Evolutionary conservation across 2,113 vertebrate species (phyloP), one percentile per base, ranked within the genome.

Genomic region (Mugil cephalus): DNA sequence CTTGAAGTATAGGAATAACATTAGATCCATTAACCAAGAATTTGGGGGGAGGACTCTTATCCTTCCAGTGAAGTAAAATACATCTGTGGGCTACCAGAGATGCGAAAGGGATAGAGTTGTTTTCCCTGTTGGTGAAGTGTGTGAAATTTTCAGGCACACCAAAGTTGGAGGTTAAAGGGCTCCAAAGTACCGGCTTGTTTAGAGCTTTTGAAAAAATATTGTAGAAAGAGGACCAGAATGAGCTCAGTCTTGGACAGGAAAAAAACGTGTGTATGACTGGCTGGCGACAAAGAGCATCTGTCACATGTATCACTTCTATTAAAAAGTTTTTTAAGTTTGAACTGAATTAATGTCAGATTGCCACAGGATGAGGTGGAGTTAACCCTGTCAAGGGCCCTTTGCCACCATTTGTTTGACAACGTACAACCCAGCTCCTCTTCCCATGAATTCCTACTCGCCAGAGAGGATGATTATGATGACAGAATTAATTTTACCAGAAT

Each of bases 181-280:
- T 36, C 17, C 0, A 0, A 21, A 15, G 5, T 14, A 53, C 13
- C 8, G 24, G 24, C 35, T 15, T 47, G n/a, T 48, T 48, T 36
- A 35, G 10, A 62, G 13, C 1, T 17, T 47, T 62, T 62, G 30
- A 62, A 15, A 62, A 17, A 17, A 12, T 50, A 50, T 64, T 1
- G 0, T 18, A 47, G 10, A 18, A 0, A 62, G 24, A 46, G 42
- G 42, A 35, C 42, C 24, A 35, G 6, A 30, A 47, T 62, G 15
- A 46, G 17, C 24, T 46, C 6, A 7, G 10, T 35, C 42, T 18
- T 46, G n/a, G 60, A 35, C 60, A 62, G 39, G 19, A 61, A 34
- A 48, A 63, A 17, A 63, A 63, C 8, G 11, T 50, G 34, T 15
- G 5, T 46, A 48, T 19, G 34, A 48, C 17, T 63, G 17, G 60